Evolutionary conservation across 2,888 invertebrate genomes (phyloP).

Genomic region (Saturnia japonica): DNA sequence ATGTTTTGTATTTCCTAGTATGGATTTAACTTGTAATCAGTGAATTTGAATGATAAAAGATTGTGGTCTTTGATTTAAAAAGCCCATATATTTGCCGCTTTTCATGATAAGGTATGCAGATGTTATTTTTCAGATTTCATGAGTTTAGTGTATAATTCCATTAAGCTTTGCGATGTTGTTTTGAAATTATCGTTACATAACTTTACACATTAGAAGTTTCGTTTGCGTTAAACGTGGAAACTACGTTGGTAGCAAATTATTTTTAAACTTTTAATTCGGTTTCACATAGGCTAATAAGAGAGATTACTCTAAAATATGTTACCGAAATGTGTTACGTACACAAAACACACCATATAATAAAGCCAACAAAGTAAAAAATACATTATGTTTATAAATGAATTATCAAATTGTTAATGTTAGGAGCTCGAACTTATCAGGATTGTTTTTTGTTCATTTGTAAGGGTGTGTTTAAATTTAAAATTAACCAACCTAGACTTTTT

Average conservation of each 20-base stretch:
- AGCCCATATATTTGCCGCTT: background rate
- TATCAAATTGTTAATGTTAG: too few species aligned
- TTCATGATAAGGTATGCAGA: background rate
- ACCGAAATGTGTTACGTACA: background rate
- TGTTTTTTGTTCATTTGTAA: too few species aligned
- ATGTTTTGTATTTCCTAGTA: background rate
- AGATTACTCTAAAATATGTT: background rate
- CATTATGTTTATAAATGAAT: too few species aligned
- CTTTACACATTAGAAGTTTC: background rate
- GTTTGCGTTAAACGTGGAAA: background rate
- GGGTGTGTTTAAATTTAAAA: too few species aligned
- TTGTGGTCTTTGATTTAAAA: background rate
- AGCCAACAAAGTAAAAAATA: too few species aligned
- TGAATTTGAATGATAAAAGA: background rate
- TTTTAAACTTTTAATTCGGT: background rate
- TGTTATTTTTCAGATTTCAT: background rate
- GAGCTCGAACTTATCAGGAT: too few species aligned
- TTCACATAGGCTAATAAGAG: background rate
- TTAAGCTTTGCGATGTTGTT: background rate
- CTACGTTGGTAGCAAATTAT: background rate
- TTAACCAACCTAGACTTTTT: too few species aligned
- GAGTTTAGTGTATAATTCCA: background rate
- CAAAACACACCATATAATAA: background rate
- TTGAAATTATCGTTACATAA: conserved; percentile 1
- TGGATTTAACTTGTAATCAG: background rate